Base-by-base conservation (phyloP, 2,888 invertebrate genomes). In the Hartigia nigra region DNA sequence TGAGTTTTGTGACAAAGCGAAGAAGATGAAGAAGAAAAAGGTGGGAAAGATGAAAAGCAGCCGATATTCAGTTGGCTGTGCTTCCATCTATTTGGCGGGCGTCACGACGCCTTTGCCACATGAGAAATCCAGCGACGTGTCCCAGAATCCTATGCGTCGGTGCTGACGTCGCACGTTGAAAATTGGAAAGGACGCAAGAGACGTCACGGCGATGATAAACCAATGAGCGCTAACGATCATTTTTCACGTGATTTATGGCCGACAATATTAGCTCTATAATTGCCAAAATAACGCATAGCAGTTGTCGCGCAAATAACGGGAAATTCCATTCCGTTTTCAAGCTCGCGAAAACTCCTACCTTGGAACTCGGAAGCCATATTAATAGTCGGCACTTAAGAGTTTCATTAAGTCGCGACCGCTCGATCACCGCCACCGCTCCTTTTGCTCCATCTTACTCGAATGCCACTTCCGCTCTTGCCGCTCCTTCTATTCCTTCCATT, bases 311-410 rank as follows among this genome's bases (percentile, higher is more conserved):
- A 70, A 79, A 78, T 76, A 78, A 79, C 74, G 37, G 11, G 34
- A 39, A 55, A 77, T 76, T 70, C 72, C 72, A 72, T 79, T 69
- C 76, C 69, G 14, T 37, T 12, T 23, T 70, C 55, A 23, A 74
- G 75, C 79, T 79, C 75, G 77, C 77, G 78, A 80, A 83, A 85
- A 84, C 82, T 84, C 83, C 82, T 83, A 83, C 83, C 82, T 78
- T 74, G 81, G 84, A 82, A 87, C 88, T 87, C 84, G 86, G 86
- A 89, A 90, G 88, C 89, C 88, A 88, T 90, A 90, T 90, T 90
- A 90, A 90, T 90, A 89, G 90, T 89, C 87, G 87, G 86, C 87
- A 88, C 90, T 90, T 89, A 88, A 88, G 90, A 90, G 89, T 90
- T 90, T 90, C 90, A 90, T 91, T 91, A 90, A 91, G 90, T 89